These are phyloP conservation scores for Mastomys natalensis DNA, from an alignment of 2,113 vertebrate species.

Conservation along the genomic window DNA sequence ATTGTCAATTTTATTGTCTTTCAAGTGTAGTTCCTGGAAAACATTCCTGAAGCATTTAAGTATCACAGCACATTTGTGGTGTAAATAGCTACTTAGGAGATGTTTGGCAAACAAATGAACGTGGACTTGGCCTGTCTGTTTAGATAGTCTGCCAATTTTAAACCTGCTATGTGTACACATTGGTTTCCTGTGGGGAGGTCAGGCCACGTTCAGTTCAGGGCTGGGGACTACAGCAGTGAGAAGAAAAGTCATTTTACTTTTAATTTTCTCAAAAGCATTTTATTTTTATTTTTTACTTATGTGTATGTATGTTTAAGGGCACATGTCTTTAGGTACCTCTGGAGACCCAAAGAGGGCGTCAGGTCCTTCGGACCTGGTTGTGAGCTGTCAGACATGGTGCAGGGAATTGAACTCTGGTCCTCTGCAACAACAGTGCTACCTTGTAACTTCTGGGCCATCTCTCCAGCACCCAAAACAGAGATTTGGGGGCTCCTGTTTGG, in stretches of 20 bases:
- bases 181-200: neutral
- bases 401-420: neutral
- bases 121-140: neutral
- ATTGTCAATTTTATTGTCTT: conserved; percentile 9
- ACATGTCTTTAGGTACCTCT: neutral
- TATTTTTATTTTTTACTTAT: neutral
- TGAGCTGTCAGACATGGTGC: neutral
- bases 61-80: conserved; percentile 13
- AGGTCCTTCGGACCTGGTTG: neutral
- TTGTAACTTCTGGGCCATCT: neutral
- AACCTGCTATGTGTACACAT: neutral
- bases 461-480: neutral
- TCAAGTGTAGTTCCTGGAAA: conserved; percentile 33
- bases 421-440: no score
- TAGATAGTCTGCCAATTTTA: conserved; percentile 16
- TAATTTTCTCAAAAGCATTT: neutral
- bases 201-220: neutral
- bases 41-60: neutral
- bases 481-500: neutral
- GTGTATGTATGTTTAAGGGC: neutral
- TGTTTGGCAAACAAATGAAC: conserved; percentile 19
- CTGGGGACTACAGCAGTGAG: neutral
- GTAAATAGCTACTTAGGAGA: conserved; percentile 65
- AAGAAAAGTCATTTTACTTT: neutral
- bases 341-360: neutral